Conservation (phyloP, 2,888 invertebrate species). For the Apotomis capreana region DNA sequence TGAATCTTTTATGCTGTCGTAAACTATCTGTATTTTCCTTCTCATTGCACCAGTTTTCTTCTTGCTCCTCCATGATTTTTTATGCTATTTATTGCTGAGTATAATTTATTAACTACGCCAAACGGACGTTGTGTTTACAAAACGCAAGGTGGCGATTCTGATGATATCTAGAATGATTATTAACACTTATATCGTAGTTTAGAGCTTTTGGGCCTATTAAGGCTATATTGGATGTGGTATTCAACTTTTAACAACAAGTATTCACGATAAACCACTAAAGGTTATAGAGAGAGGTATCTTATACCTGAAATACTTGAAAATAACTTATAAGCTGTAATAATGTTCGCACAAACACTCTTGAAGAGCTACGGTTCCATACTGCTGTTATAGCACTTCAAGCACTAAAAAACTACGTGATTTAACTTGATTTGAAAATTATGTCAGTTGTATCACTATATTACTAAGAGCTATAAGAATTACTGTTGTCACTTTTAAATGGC, state of each 20-base stretch:
- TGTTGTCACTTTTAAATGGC: neutral
- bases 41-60: slow-evolving; percentile 7
- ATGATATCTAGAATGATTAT: slow-evolving; percentile 1
- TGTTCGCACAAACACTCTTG: slow-evolving; percentile 1
- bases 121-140: neutral
- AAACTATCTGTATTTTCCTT: slow-evolving; percentile 1
- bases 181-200: slow-evolving; percentile 1
- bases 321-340: neutral
- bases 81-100: neutral
- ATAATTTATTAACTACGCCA: neutral
- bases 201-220: neutral
- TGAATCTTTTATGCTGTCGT: slow-evolving; percentile 1
- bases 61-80: slow-evolving; percentile 2
- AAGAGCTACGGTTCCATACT: neutral
- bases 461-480: slow-evolving; percentile 6
- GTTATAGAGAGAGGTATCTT: neutral
- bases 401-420: neutral
- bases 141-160: neutral
- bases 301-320: neutral
- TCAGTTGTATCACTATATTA: slow-evolving; percentile 4
- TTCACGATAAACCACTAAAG: slow-evolving; percentile 1
- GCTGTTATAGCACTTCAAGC: neutral
- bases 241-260: neutral
- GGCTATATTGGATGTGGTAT: neutral
- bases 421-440: neutral